Conservation (phyloP, 2,888 invertebrate species). For the Agrotis puta region DNA sequence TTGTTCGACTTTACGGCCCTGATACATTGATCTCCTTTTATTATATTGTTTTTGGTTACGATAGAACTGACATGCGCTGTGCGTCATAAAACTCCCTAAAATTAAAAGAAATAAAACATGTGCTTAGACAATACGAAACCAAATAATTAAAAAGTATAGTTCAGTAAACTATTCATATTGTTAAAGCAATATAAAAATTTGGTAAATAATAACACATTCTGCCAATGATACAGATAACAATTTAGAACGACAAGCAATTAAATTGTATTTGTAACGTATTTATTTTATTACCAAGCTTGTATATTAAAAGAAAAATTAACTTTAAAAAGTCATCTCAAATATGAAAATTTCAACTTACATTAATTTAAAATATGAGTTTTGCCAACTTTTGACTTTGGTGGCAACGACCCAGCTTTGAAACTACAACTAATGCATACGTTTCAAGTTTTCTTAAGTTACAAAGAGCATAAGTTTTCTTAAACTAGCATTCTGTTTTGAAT, state of each 20-base stretch:
- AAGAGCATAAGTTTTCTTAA: constrained; percentile 36
- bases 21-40: too few relatives aligned
- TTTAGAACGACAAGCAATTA: constrained; percentile 1
- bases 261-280: background rate
- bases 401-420: constrained; percentile 33
- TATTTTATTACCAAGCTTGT: background rate
- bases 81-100: too few relatives aligned
- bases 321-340: background rate
- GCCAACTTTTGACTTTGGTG: constrained; percentile 22
- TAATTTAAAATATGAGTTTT: constrained; percentile 25
- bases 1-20: too few relatives aligned
- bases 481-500: constrained; percentile 26
- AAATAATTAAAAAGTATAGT: constrained; percentile 4
- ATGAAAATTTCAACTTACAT: constrained; percentile 1
- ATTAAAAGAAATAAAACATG: too few relatives aligned
- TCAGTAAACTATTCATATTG: constrained; percentile 18
- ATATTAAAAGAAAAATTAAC: background rate
- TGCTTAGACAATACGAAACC: background rate
- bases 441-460: constrained; percentile 38
- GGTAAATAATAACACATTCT: constrained; percentile 20
- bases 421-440: constrained; percentile 44
- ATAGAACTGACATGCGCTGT: too few relatives aligned
- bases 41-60: too few relatives aligned
- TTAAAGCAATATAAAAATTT: background rate
- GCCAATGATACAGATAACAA: constrained; percentile 31